Conservation (phyloP, 2,797 vertebrate species). For the Lepus townsendii region DNA sequence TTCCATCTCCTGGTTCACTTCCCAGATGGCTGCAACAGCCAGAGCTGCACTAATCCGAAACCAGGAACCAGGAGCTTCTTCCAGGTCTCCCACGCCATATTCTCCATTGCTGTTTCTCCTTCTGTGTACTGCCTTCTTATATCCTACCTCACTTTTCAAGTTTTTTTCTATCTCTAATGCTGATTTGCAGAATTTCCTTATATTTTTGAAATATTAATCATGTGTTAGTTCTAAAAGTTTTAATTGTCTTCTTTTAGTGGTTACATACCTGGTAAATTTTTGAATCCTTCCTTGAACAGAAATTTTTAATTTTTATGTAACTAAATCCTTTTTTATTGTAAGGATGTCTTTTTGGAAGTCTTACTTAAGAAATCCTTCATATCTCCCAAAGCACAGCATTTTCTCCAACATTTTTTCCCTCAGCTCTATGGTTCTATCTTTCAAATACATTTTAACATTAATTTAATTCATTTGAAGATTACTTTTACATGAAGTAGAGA, state of each 20-base stretch:
- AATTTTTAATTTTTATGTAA: neutral
- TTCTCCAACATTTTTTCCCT: neutral
- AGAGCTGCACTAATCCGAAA: too few species aligned
- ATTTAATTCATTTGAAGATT: conserved; percentile 33
- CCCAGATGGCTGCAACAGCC: too few species aligned
- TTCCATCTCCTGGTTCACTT: too few species aligned
- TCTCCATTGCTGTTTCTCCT: neutral
- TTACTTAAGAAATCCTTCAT: neutral
- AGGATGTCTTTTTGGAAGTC: neutral
- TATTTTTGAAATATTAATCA: neutral
- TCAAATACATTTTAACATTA: neutral
- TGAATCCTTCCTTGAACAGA: neutral
- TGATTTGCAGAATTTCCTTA: neutral
- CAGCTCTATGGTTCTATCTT: neutral
- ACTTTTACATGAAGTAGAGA: conserved; percentile 8
- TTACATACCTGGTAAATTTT: neutral
- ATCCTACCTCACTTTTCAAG: conserved; percentile 17
- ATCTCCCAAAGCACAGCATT: neutral
- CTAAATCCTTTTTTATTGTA: neutral
- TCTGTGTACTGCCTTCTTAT: conserved; percentile 2
- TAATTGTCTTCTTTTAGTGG: neutral
- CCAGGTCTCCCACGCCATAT: neutral
- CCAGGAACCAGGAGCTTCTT: too few species aligned
- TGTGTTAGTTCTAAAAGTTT: neutral
- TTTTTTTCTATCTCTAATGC: neutral